Evolutionary conservation across 2,888 invertebrate species (phyloP).

Genomic region (Diarsia dahlii): DNA sequence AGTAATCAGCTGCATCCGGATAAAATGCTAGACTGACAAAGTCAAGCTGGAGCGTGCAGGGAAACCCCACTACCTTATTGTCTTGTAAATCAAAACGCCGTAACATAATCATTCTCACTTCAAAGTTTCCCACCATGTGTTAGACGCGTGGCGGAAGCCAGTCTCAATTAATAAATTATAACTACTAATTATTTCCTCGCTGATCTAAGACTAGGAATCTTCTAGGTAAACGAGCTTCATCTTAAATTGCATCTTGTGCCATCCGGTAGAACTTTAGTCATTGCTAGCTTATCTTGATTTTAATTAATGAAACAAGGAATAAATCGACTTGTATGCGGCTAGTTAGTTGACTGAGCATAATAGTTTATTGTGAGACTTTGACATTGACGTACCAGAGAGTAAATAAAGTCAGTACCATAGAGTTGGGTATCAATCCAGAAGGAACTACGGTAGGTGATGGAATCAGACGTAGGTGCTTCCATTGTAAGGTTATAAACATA

Average conservation of each 20-base stretch:
- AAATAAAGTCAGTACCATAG: background rate
- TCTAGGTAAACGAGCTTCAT: slow-evolving; percentile 46
- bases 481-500: slow-evolving; percentile 4
- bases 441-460: background rate
- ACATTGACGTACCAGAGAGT: background rate
- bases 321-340: background rate
- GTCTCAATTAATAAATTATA: slow-evolving; percentile 50
- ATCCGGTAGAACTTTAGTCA: slow-evolving; percentile 48
- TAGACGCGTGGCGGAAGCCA: slow-evolving; percentile 51
- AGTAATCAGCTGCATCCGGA: background rate
- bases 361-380: background rate
- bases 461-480: background rate
- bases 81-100: slow-evolving; percentile 51
- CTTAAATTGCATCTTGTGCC: slow-evolving; percentile 43
- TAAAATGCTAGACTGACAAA: background rate
- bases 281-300: slow-evolving; percentile 42
- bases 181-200: slow-evolving; percentile 56
- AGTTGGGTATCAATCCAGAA: background rate
- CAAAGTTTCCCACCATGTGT: slow-evolving; percentile 47
- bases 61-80: slow-evolving; percentile 56
- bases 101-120: slow-evolving; percentile 40
- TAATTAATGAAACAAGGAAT: slow-evolving; percentile 32
- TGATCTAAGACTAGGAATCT: slow-evolving; percentile 39
- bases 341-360: slow-evolving; percentile 12
- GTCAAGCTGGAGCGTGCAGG: slow-evolving; percentile 41